Evolutionary conservation across 2,888 invertebrate genomes (phyloP).

Genomic region (Cistogaster globosa): DNA sequence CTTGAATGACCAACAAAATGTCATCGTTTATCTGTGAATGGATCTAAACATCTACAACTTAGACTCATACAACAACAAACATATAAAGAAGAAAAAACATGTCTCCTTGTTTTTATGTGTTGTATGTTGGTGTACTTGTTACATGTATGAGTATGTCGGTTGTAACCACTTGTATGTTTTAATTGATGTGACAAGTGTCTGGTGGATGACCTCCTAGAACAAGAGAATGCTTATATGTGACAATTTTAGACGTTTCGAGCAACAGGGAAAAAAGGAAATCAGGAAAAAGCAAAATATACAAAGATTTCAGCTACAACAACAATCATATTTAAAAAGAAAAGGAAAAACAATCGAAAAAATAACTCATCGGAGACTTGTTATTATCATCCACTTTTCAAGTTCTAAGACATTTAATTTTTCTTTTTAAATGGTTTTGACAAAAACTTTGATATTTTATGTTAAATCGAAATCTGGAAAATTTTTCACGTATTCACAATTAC

Average conservation of each 20-base stretch:
- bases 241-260: conserved; percentile 49
- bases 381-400: too few relatives aligned
- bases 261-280: conserved; percentile 25
- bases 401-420: too few relatives aligned
- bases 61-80: conserved; percentile 1
- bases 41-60: conserved; percentile 46
- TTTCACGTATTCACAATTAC: too few relatives aligned
- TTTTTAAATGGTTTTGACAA: too few relatives aligned
- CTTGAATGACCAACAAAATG: conserved; percentile 66
- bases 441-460: too few relatives aligned
- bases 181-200: conserved; percentile 82
- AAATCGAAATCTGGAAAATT: too few relatives aligned
- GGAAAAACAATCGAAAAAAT: too few relatives aligned
- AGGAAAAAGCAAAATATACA: not conserved
- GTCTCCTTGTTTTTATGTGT: conserved; percentile 14
- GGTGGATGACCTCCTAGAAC: conserved; percentile 79
- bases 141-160: conserved; percentile 20
- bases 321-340: not conserved
- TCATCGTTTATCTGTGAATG: conserved; percentile 65
- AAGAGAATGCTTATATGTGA: conserved; percentile 61
- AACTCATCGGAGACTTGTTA: too few relatives aligned
- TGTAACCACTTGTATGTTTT: conserved; percentile 72
- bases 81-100: conserved; percentile 14
- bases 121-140: not conserved
- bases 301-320: conserved; percentile 13